A percentile compares a stretch with the other conserved stretches of the same genome.
Evolutionary conservation across 1,140 invertebrate genomes (phyloP).

Genomic region (Aphis gossypii): DNA sequence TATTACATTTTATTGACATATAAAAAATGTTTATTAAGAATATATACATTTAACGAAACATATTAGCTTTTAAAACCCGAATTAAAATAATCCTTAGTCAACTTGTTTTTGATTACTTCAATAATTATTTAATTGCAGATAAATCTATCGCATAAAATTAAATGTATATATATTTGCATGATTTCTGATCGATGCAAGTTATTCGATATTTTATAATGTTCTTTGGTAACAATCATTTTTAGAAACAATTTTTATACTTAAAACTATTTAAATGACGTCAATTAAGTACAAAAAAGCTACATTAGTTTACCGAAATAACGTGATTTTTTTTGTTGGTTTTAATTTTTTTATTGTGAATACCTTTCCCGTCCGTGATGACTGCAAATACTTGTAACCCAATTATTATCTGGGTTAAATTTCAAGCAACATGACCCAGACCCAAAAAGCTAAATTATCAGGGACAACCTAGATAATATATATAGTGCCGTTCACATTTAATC

Average conservation of each 20-base stretch:
- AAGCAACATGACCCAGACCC: neutral
- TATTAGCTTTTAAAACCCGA: neutral
- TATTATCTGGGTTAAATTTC: neutral
- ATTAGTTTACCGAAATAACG: neutral
- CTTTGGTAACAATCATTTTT: neutral
- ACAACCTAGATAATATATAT: conserved; percentile 3
- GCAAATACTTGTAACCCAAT: conserved; percentile 11
- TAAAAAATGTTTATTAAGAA: neutral
- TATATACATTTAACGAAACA: neutral
- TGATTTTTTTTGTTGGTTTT: neutral
- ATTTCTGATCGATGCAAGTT: neutral
- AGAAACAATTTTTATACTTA: neutral
- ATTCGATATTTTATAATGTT: neutral
- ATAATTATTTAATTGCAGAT: neutral
- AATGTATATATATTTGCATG: neutral
- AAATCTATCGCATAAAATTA: neutral
- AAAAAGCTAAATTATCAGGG: neutral
- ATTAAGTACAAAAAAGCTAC: neutral
- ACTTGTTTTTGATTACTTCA: neutral
- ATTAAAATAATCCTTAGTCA: neutral
- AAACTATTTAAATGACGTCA: neutral
- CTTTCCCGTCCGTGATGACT: neutral
- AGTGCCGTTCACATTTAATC: neutral
- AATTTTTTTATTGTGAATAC: neutral
- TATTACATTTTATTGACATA: too few species aligned